Percentiles rank a stretch among this genome's conserved stretches.
phyloP scores from a whole-genome alignment of 2,113 vertebrate genomes.

The Microtus oregoni region DNA sequence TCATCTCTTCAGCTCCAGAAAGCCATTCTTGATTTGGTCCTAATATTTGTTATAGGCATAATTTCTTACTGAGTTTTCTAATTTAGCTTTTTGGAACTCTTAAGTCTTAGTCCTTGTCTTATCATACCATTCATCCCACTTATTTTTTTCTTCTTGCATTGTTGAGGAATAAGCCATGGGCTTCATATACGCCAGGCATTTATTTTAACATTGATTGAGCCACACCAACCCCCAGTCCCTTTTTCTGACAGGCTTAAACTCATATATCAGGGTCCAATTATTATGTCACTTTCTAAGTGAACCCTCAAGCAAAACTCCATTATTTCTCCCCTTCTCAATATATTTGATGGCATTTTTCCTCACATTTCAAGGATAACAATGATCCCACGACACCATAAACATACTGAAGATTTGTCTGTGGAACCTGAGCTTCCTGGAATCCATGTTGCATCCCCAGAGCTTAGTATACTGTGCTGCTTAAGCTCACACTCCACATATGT shows the following conservation, averaged over 20 bases:
- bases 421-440: not conserved
- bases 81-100: not conserved
- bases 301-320: not conserved
- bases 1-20: not conserved
- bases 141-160: not conserved
- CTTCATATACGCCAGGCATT: rapidly evolving
- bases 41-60: not conserved
- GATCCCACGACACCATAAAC: not conserved
- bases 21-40: not conserved
- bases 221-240: not conserved
- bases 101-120: not conserved
- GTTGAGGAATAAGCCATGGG: not conserved
- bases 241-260: not conserved
- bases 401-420: not conserved
- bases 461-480: not conserved
- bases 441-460: not conserved
- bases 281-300: not conserved
- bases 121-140: not conserved
- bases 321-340: not conserved
- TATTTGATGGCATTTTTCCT: not conserved
- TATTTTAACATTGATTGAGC: not conserved
- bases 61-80: not conserved
- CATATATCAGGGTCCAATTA: not conserved
- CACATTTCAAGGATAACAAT: not conserved
- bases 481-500: not conserved